Base-by-base conservation (phyloP, 1,140 invertebrate species). In the Drosophila tani region DNA sequence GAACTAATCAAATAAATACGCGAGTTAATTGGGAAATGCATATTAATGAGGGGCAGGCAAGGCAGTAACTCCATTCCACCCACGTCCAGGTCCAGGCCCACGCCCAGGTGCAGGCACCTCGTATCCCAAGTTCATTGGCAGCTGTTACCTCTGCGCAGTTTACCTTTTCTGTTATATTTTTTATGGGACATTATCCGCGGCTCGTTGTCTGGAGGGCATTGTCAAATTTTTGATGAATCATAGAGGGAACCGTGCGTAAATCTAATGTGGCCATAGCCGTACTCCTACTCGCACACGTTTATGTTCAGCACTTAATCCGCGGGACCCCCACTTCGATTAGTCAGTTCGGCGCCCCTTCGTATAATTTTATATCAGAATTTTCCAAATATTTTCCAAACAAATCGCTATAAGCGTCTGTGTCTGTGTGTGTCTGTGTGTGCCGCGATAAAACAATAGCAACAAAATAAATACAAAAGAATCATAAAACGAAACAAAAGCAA, bases 401-500 rank as follows among this genome's bases (percentile, higher is more conserved):
- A 73, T 60, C 21, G 40, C 32, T 60, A 57, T 55, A 4, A 3
- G 11, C 9, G 11, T 4, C 32, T 21, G 32, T 38, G 29, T 29
- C 11, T 17, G 50, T 84, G 67, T 66, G 66, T 66, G 46, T n/a
- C n/a, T 81, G 69, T 65, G 65, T 73, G 49, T 58, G 57, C 53
- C 68, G 57, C 68, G 75, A 90, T 78, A 84, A 88, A 71, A 62
- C 64, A 77, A 78, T 75, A 88, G 71, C 68, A 87, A 69, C 62
- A 81, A 74, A 41, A 65, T 62, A 58, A 66, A 79, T 58, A 63
- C 49, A 57, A 65, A 74, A 62, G 79, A 59, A 63, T 63, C 75
- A 76, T 45, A 67, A 56, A 50, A 50, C 12, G 38, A 58, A 47
- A 71, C 7, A 38, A 41, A 35, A 1, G 8, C 29, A 32, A 32